phyloP scores from a whole-genome alignment of 2,888 invertebrate species.

The Andrena trimmerana region DNA sequence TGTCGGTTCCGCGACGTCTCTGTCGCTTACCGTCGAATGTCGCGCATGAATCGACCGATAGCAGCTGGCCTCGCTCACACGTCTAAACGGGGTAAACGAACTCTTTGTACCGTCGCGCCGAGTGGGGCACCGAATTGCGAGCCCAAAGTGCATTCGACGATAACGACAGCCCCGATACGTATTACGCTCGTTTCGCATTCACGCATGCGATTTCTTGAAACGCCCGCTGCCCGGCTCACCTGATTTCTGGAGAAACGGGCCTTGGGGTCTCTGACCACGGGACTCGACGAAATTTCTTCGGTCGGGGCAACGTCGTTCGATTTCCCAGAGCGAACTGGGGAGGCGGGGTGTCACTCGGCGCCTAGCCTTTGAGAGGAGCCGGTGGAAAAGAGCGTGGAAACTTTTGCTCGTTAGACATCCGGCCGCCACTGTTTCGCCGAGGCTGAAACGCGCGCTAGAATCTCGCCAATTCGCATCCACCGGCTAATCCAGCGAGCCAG shows the following conservation, averaged over 20 bases:
- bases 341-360: too few species aligned
- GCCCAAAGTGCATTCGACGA: constrained; percentile 80
- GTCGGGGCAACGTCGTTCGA: background rate
- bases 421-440: constrained; percentile 62
- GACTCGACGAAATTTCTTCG: background rate
- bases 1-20: constrained; percentile 52
- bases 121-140: constrained; percentile 77
- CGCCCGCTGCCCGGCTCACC: background rate
- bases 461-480: constrained; percentile 78
- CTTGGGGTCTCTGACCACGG: background rate
- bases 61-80: constrained; percentile 72
- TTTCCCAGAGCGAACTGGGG: background rate
- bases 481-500: constrained; percentile 71
- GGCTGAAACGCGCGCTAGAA: constrained; percentile 79
- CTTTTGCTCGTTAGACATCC: constrained; percentile 65
- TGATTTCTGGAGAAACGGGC: background rate
- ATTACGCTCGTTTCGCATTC: constrained; percentile 65
- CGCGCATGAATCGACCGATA: constrained; percentile 74
- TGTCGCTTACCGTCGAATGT: constrained; percentile 69
- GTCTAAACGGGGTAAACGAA: constrained; percentile 75
- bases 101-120: constrained; percentile 69
- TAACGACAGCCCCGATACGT: constrained; percentile 73
- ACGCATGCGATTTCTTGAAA: constrained; percentile 55
- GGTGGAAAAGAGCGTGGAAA: constrained; percentile 11
- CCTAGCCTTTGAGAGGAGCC: background rate